Evolutionary conservation across 1,140 invertebrate species (phyloP), one percentile per base, ranked within the genome.

Genomic region (Homalodisca vitripennis): DNA sequence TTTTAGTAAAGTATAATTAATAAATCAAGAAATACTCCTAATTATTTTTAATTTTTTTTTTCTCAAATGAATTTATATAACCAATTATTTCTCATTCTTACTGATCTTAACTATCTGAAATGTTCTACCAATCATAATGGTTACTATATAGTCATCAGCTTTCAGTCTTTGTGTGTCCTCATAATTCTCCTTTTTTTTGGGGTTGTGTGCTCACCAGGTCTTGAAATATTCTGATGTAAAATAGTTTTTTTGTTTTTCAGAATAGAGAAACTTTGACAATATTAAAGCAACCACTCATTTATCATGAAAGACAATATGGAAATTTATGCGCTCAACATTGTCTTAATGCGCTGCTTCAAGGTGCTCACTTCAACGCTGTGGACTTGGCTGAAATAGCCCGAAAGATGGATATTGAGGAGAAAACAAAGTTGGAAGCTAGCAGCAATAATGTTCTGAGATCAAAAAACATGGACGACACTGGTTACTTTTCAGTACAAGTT

Each of bases 261-360:
- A 51, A 51, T 6, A 51, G 6, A 20, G 48, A 51, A 51, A 51
- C 17, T 51, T 3, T 10, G n/a, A 22, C 17, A 51, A 20, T 51
- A 51, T 3, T 20, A 51, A 51, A 20, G 22, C 3, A 51, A 14
- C 3, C n/a, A n/a, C n/a, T n/a, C n/a, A 22, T 51, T 3, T 51
- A 20, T 51, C 48, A 51, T 51, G 48, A 51, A 22, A 51, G 22
- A 51, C 48, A 51, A 51, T 14, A 51, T n/a, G 48, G 48, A 51
- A 51, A 51, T 20, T 22, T 51, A 3, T 51, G 48, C n/a, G 48
- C 48, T 20, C 48, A 51, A 20, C 48, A 51, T n/a, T 51, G 48
- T n/a, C n/a, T 51, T 3, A 51, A 51, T n/a, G 48, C 48, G 17
- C 22, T 51, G n/a, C n/a, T 51, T 3, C 48, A 51, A 51, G 22